These are phyloP conservation scores for Eulacestoma nigropectus DNA, from an alignment of 2,113 vertebrate genomes.

Conservation along the genomic window DNA sequence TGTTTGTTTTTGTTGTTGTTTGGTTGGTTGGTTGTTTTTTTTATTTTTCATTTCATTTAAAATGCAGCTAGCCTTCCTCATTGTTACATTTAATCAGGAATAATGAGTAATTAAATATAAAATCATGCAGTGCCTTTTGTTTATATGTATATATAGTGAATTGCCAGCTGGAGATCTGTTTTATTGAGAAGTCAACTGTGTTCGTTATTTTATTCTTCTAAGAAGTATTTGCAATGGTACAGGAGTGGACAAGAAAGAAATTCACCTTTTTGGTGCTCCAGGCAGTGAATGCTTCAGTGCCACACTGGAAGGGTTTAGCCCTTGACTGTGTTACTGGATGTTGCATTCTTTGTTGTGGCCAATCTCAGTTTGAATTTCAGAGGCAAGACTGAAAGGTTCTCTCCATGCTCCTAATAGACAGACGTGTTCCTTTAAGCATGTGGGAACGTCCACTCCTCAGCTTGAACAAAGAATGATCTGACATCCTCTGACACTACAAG, in stretches of 20 bases:
- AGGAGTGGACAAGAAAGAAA: not conserved
- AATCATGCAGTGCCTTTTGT: not conserved
- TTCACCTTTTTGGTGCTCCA: not conserved
- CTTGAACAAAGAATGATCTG: not conserved
- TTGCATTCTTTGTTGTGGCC: not conserved
- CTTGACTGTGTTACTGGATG: fast-evolving
- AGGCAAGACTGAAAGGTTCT: not conserved
- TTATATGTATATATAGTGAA: not conserved
- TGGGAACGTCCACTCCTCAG: not conserved
- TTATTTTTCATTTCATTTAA: not conserved
- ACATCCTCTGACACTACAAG: not conserved
- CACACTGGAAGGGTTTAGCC: not conserved
- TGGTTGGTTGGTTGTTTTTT: too few relatives aligned
- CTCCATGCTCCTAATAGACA: fast-evolving
- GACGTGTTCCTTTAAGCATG: not conserved
- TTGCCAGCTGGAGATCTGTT: not conserved
- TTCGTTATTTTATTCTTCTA: not conserved
- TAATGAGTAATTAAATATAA: not conserved
- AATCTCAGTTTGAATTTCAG: not conserved
- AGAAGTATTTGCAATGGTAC: not conserved
- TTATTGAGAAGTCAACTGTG: not conserved
- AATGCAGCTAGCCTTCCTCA: not conserved
- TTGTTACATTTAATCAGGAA: not conserved
- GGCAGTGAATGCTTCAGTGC: not conserved
- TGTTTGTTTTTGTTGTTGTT: too few relatives aligned